Evolutionary conservation across 2,888 invertebrate genomes (phyloP).

Genomic region (Bedellia somnulentella): DNA sequence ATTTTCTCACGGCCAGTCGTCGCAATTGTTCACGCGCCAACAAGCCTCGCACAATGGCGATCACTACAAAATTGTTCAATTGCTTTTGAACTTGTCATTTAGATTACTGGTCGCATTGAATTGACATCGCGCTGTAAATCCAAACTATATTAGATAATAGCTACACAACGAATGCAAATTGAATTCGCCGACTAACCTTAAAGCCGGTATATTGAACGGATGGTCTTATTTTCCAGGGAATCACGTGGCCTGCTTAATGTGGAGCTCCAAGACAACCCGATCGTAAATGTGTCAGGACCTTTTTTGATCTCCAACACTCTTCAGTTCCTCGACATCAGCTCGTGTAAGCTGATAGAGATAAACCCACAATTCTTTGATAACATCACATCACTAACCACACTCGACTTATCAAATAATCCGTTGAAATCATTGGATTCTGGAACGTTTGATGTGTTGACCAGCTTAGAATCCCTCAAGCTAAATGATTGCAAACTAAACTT

Average conservation of each 20-base stretch:
- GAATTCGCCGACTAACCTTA: constrained; percentile 22
- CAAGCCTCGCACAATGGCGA: constrained; percentile 22
- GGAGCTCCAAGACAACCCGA: constrained; percentile 70
- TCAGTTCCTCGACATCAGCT: constrained; percentile 68
- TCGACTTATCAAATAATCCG: constrained; percentile 72
- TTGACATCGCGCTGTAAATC: constrained; percentile 27
- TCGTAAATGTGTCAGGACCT: constrained; percentile 63
- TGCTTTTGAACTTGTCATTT: constrained; percentile 37
- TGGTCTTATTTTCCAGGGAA: constrained; percentile 46
- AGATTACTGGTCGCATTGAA: constrained; percentile 25
- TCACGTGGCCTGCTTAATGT: constrained; percentile 69
- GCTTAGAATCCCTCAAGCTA: constrained; percentile 66
- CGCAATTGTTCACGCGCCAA: constrained; percentile 24
- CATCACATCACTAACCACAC: constrained; percentile 65
- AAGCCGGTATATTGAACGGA: background rate
- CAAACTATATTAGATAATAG: constrained; percentile 51
- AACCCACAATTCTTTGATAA: constrained; percentile 68
- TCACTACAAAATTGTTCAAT: constrained; percentile 52
- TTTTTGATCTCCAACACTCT: constrained; percentile 68
- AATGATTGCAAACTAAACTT: constrained; percentile 65
- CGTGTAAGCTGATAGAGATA: constrained; percentile 61
- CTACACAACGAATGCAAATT: constrained; percentile 47
- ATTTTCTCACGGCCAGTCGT: constrained; percentile 23
- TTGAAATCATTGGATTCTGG: constrained; percentile 57
- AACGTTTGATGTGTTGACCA: constrained; percentile 65